These are phyloP conservation scores for Drosophila ohnishii DNA, from an alignment of 1,140 invertebrate species.

Conservation along the genomic window DNA sequence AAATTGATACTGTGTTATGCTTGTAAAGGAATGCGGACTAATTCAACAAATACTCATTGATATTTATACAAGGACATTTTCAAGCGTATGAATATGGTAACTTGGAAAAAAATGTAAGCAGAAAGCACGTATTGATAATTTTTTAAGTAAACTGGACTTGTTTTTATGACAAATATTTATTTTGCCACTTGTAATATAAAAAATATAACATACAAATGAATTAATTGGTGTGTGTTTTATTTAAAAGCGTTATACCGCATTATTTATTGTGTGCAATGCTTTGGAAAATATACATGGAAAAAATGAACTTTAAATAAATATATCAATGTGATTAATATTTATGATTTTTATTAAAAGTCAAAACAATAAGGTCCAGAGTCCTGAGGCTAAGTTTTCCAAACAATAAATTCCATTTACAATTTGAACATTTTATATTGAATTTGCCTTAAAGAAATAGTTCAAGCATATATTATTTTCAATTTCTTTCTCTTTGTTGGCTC, in stretches of 20 bases:
- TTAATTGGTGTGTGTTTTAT: constrained; percentile 3
- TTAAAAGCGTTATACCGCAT: not conserved
- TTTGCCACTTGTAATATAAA: too few species aligned
- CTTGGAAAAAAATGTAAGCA: not conserved
- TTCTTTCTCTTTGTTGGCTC: not conserved
- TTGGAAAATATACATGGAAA: not conserved
- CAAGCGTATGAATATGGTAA: too few species aligned
- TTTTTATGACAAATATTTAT: not conserved
- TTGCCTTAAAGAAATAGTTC: not conserved
- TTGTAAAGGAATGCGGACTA: not conserved
- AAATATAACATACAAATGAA: not conserved
- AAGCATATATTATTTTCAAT: not conserved
- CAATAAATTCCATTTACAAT: not conserved
- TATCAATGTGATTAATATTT: not conserved
- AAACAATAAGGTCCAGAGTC: not conserved
- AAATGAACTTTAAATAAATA: not conserved
- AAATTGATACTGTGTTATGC: not conserved
- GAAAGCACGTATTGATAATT: not conserved
- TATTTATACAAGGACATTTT: not conserved
- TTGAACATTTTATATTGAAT: not conserved
- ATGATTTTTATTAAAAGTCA: not conserved
- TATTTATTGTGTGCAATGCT: not conserved
- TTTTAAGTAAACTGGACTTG: not conserved
- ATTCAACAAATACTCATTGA: not conserved
- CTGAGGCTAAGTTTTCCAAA: not conserved